These are phyloP conservation scores for Montipora efflorescens DNA, from an alignment of 64 coral and sea anemone species.

Conservation along the genomic window DNA sequence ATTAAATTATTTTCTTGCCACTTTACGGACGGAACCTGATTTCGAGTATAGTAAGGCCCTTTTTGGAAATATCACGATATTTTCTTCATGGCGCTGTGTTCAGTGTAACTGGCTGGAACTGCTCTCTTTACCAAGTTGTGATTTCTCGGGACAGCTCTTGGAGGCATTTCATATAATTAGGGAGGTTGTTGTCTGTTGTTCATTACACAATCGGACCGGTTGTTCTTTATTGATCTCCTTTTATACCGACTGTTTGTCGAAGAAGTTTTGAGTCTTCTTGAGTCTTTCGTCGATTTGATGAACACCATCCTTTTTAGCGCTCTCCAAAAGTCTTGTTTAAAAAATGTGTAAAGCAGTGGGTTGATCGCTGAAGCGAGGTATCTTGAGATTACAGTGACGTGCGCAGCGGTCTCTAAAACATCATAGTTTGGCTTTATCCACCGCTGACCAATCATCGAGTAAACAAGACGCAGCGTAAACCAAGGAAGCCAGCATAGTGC, in stretches of 20 bases:
- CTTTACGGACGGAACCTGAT: no score
- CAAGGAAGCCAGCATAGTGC: conserved; percentile 27
- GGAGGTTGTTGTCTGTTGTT: neutral
- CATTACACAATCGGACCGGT: neutral
- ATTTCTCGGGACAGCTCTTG: neutral
- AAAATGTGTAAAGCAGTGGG: conserved; percentile 35
- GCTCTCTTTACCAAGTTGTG: no score
- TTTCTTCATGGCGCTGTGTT: no score
- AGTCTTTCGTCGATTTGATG: neutral
- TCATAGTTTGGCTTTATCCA: neutral
- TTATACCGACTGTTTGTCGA: neutral
- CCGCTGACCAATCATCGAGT: neutral
- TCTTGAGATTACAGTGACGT: neutral
- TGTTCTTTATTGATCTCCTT: neutral
- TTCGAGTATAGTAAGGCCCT: no score
- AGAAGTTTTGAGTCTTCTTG: neutral
- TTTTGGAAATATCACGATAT: no score
- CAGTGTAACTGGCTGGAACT: no score
- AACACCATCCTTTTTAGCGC: conserved; percentile 1
- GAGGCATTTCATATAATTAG: neutral
- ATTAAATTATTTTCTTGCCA: no score
- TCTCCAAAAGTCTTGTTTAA: conserved; percentile 39
- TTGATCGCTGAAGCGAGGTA: conserved; percentile 26
- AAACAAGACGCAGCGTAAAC: conserved; percentile 23
- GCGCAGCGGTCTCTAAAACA: neutral